phyloP scores from a whole-genome alignment of 2,113 vertebrate species.

The Psophia crepitans region DNA sequence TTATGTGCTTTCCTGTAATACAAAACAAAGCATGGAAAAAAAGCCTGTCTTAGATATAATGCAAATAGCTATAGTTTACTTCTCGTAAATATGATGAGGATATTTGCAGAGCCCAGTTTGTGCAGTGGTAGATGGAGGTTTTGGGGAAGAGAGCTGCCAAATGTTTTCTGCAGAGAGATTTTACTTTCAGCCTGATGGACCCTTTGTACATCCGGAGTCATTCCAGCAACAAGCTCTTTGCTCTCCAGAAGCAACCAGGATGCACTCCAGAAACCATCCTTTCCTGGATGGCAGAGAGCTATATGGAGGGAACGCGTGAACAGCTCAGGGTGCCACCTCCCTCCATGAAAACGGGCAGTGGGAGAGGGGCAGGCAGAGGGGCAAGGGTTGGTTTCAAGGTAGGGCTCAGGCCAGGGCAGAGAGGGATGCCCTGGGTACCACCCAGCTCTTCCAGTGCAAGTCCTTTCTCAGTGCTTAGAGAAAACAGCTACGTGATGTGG shows the following conservation, averaged over 20 bases:
- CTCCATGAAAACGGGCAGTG: fast-evolving
- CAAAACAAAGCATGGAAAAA: background rate
- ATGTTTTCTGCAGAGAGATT: background rate
- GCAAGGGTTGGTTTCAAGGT: background rate
- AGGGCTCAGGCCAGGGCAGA: background rate
- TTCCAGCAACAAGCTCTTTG: fast-evolving
- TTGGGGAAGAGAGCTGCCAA: background rate
- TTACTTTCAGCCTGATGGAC: background rate
- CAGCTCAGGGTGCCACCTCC: background rate
- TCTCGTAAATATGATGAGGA: background rate
- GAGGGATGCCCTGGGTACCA: background rate
- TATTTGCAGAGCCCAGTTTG: background rate
- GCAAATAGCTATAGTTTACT: background rate
- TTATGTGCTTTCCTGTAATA: background rate
- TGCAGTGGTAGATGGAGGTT: background rate
- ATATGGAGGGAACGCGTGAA: fast-evolving
- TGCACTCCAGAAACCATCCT: background rate
- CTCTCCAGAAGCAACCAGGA: background rate
- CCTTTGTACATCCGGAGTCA: background rate
- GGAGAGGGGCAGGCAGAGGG: background rate
- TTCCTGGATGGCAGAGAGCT: background rate
- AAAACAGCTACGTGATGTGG: background rate
- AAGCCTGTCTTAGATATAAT: background rate
- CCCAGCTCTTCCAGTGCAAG: background rate
- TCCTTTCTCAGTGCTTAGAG: background rate